phyloP scores from a whole-genome alignment of 37 sponge, comb jelly and placozoan genomes.

The Lycopodina hypogea region DNA sequence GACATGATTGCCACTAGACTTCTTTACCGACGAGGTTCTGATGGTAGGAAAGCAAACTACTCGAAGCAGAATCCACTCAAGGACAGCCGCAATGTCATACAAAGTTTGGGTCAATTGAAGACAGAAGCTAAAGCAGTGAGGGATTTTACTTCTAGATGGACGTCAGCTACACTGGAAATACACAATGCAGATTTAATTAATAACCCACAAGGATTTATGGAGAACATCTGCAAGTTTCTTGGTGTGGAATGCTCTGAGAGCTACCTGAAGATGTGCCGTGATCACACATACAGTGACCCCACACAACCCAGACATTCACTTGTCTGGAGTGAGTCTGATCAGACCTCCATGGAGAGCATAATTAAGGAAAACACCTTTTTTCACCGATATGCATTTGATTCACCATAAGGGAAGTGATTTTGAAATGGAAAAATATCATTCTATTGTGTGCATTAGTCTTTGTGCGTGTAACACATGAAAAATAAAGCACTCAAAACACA shows the following conservation, averaged over 20 bases:
- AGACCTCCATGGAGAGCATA: neutral
- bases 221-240: slow-evolving; percentile 17
- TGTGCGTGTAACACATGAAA: too few species aligned
- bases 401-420: too few species aligned
- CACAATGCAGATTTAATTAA: slow-evolving; percentile 29
- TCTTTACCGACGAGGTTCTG: neutral
- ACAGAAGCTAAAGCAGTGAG: neutral
- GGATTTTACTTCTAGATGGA: slow-evolving; percentile 3
- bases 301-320: slow-evolving; percentile 15
- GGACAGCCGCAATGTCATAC: neutral
- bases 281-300: neutral
- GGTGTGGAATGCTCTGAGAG: slow-evolving; percentile 18
- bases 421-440: too few species aligned
- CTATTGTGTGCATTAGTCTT: too few species aligned
- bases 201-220: neutral
- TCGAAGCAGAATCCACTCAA: neutral
- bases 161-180: slow-evolving; percentile 6
- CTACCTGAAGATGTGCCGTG: slow-evolving; percentile 14
- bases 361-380: slow-evolving; percentile 15
- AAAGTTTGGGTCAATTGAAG: neutral
- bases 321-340: slow-evolving; percentile 2
- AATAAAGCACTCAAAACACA: too few species aligned
- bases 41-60: neutral
- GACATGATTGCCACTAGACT: slow-evolving; percentile 38
- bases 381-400: slow-evolving; percentile 12